phyloP scores from a whole-genome alignment of 1,140 invertebrate genomes.

The Drosophila bocqueti region DNA sequence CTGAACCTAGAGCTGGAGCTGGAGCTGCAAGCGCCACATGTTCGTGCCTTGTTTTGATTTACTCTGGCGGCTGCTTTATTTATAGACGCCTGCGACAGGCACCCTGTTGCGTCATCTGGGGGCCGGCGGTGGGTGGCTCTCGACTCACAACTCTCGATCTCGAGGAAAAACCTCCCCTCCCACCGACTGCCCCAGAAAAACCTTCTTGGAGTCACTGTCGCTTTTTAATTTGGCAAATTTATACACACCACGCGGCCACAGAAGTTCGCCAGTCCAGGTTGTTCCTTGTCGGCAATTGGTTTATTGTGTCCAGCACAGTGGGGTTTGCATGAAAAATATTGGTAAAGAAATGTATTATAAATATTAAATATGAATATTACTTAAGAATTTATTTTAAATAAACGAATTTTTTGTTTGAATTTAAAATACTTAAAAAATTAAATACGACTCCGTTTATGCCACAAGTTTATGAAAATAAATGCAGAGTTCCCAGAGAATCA shows the following conservation, averaged over 20 bases:
- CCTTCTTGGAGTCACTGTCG: slow-evolving; percentile 39
- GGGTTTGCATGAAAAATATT: neutral
- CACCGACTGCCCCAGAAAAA: slow-evolving; percentile 18
- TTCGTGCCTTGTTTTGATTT: slow-evolving; percentile 80
- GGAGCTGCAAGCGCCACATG: slow-evolving; percentile 64
- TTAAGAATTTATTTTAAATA: too few relatives aligned
- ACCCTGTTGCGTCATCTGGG: slow-evolving; percentile 78
- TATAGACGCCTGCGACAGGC: slow-evolving; percentile 68
- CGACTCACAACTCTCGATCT: slow-evolving; percentile 43
- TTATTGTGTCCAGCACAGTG: slow-evolving; percentile 43
- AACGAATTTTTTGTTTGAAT: too few relatives aligned
- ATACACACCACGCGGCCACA: slow-evolving; percentile 70
- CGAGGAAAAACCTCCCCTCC: slow-evolving; percentile 1
- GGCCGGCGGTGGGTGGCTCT: slow-evolving; percentile 72
- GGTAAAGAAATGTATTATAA: neutral
- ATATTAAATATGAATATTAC: neutral
- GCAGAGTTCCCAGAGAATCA: too few relatives aligned
- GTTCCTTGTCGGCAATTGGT: slow-evolving; percentile 41
- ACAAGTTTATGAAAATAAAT: neutral
- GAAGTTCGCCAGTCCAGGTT: slow-evolving; percentile 50
- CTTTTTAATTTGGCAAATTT: slow-evolving; percentile 81
- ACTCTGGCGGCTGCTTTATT: slow-evolving; percentile 72
- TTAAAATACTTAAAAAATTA: too few relatives aligned
- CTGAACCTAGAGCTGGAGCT: slow-evolving; percentile 10
- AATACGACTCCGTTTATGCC: neutral